Percentiles rank a stretch among this genome's conserved stretches.
phyloP scores from a whole-genome alignment of 2,113 vertebrate genomes.

The Cairina moschata region DNA sequence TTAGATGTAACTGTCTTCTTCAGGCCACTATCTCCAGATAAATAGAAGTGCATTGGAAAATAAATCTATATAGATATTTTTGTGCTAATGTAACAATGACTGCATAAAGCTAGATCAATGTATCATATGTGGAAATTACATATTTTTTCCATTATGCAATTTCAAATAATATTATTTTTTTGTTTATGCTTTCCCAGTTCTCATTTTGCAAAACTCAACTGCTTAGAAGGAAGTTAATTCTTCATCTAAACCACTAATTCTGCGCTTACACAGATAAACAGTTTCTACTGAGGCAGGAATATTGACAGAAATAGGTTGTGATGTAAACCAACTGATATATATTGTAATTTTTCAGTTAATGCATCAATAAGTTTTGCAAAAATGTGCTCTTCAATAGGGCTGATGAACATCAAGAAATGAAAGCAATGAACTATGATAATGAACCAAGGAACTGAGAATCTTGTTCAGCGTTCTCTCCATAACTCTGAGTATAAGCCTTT shows the following conservation, averaged over 20 bases:
- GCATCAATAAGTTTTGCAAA: neutral
- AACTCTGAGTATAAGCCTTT: neutral
- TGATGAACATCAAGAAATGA: neutral
- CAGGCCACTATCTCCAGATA: neutral
- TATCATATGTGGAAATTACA: neutral
- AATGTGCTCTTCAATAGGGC: neutral
- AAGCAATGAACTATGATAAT: neutral
- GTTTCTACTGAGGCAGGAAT: neutral
- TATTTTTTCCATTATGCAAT: neutral
- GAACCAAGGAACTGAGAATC: neutral
- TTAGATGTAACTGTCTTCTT: neutral
- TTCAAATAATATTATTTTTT: neutral
- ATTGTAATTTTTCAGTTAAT: neutral
- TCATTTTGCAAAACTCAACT: neutral
- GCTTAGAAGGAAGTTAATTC: neutral
- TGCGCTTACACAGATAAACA: neutral
- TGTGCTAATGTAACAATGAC: neutral
- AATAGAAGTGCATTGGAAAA: neutral
- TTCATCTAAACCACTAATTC: neutral
- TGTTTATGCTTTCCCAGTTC: neutral
- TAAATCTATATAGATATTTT: neutral
- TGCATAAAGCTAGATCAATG: neutral
- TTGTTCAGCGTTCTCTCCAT: neutral
- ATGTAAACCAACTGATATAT: neutral
- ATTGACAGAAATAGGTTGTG: neutral